Conservation (phyloP, 2,113 vertebrate species). For the Pelecanoides urinatrix region DNA sequence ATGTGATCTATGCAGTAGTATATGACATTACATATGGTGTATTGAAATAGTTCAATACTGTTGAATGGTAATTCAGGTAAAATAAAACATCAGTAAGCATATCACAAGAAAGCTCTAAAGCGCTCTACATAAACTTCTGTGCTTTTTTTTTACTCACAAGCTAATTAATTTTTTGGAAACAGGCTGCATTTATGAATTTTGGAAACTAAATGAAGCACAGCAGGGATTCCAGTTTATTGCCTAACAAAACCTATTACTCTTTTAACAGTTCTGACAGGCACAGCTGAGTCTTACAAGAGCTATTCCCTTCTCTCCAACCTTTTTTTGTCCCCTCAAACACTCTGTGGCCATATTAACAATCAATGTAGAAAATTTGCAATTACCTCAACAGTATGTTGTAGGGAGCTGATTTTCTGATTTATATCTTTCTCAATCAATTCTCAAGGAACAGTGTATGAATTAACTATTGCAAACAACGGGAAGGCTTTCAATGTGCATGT, state of each 20-base stretch:
- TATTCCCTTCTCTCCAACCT: constrained; percentile 24
- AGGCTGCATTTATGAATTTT: constrained; percentile 19
- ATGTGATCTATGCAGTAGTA: background rate
- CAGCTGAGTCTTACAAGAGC: constrained; percentile 44
- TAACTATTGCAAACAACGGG: background rate
- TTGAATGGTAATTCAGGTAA: background rate
- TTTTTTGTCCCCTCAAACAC: constrained; percentile 11
- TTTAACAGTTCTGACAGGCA: constrained; percentile 64
- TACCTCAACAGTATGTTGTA: constrained; percentile 16
- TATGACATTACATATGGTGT: background rate
- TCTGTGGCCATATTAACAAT: constrained; percentile 52
- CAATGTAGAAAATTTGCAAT: constrained; percentile 20
- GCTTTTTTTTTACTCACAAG: background rate
- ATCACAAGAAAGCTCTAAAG: background rate
- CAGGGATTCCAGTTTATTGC: constrained; percentile 38
- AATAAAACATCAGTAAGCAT: background rate
- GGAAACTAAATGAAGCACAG: background rate
- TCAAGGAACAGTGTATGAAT: background rate
- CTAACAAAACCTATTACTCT: constrained; percentile 51
- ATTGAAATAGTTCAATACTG: background rate
- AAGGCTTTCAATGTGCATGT: background rate
- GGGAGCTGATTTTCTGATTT: constrained; percentile 22
- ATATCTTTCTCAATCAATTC: background rate
- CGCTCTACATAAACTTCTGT: background rate
- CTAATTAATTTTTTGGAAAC: constrained; percentile 36